Evolutionary conservation across 1,140 invertebrate genomes (phyloP).

Genomic region (Cotesia vestalis): DNA sequence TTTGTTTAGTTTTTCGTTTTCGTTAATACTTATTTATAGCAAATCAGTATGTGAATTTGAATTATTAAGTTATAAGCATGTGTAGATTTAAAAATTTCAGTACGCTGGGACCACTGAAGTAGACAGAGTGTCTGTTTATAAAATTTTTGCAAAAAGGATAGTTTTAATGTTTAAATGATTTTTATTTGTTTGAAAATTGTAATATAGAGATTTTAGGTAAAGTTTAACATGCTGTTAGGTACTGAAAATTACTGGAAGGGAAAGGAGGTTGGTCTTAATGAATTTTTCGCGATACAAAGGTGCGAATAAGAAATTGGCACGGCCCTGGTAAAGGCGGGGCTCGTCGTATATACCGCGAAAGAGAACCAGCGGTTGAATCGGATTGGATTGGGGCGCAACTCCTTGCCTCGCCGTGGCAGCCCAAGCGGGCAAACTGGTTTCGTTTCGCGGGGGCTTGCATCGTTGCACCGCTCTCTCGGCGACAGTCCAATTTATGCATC

Average conservation of each 20-base stretch:
- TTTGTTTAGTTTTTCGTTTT: too few relatives aligned
- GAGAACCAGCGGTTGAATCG: slow-evolving; percentile 61
- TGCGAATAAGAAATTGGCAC: slow-evolving; percentile 40
- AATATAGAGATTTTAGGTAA: not conserved
- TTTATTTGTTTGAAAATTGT: too few relatives aligned
- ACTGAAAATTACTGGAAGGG: not conserved
- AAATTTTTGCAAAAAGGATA: too few relatives aligned
- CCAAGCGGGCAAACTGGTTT: slow-evolving; percentile 61
- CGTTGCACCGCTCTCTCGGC: slow-evolving; percentile 63
- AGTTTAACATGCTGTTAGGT: too few relatives aligned
- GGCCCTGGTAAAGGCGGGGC: slow-evolving; percentile 62
- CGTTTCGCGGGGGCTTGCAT: slow-evolving; percentile 64
- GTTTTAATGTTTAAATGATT: too few relatives aligned
- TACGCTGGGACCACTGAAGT: not conserved
- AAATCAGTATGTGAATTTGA: too few relatives aligned
- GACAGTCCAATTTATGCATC: slow-evolving; percentile 68
- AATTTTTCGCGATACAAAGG: slow-evolving; percentile 21
- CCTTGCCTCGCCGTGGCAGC: slow-evolving; percentile 27
- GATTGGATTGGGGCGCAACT: slow-evolving; percentile 62
- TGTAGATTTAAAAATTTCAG: too few relatives aligned
- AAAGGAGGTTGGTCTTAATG: slow-evolving; percentile 13
- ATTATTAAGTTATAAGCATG: too few relatives aligned
- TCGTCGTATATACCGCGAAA: slow-evolving; percentile 53
- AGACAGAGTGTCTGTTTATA: not conserved
- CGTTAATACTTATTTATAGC: too few relatives aligned